Evolutionary conservation across 1,140 invertebrate genomes (phyloP).

Genomic region (Papilio polyxenes): DNA sequence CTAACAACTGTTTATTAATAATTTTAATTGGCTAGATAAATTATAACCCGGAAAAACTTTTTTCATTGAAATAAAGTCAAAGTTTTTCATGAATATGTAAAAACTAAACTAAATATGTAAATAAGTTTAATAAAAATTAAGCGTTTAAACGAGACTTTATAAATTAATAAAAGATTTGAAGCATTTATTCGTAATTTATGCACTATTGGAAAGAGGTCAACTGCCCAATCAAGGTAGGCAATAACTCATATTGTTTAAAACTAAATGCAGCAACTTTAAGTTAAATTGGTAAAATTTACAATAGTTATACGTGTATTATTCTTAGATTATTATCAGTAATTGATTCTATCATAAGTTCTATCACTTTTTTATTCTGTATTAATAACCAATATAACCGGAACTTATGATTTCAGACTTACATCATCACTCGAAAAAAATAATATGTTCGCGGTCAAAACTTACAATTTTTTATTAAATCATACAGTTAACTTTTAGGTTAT

Average conservation of each 20-base stretch:
- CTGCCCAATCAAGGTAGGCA: neutral
- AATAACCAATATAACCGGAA: neutral
- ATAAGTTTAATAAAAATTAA: slow-evolving; percentile 3
- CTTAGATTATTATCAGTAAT: too few species aligned
- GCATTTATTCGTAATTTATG: neutral
- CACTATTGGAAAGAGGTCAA: neutral
- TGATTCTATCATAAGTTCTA: neutral
- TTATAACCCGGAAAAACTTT: neutral
- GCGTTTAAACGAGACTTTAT: neutral
- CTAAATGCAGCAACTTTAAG: too few species aligned
- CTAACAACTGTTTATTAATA: neutral
- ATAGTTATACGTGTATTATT: neutral
- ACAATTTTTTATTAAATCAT: neutral
- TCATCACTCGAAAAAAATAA: neutral
- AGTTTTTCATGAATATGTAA: neutral
- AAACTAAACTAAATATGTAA: neutral
- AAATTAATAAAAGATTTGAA: neutral
- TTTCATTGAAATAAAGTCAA: neutral
- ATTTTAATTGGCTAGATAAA: neutral
- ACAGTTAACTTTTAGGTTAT: slow-evolving; percentile 11
- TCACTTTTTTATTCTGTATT: neutral
- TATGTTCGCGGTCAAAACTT: neutral
- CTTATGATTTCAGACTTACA: neutral
- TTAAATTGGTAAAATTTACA: neutral
- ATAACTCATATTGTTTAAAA: neutral